Evolutionary conservation across 2,888 invertebrate genomes (phyloP).

Genomic region (Nysson spinosus): DNA sequence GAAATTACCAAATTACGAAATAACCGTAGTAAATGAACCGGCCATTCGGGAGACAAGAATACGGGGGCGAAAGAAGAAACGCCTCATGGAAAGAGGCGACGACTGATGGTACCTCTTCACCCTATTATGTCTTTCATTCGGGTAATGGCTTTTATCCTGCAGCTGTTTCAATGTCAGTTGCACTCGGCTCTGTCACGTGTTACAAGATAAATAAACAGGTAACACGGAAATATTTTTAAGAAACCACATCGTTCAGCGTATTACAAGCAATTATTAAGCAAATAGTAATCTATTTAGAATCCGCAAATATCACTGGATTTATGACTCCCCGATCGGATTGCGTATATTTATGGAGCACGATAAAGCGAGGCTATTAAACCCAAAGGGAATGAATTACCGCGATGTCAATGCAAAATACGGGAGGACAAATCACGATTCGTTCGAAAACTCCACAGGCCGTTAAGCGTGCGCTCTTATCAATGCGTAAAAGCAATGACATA

Average conservation of each 20-base stretch:
- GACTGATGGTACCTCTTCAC: constrained; percentile 19
- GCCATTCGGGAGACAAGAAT: not conserved
- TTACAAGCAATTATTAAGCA: constrained; percentile 2
- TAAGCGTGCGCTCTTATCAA: constrained; percentile 70
- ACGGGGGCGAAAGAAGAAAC: not conserved
- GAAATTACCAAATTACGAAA: constrained; percentile 60
- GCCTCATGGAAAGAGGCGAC: not conserved
- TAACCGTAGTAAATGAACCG: constrained; percentile 48
- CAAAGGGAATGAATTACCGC: constrained; percentile 16
- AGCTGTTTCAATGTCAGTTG: too few species aligned
- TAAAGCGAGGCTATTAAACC: constrained; percentile 3
- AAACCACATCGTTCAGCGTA: not conserved
- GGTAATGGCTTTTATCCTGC: constrained; percentile 1
- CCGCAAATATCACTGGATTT: not conserved
- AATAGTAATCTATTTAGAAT: not conserved
- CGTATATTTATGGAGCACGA: constrained; percentile 16
- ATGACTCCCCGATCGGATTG: constrained; percentile 1
- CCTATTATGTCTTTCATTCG: constrained; percentile 19
- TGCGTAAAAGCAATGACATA: constrained; percentile 69
- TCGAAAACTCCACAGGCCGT: constrained; percentile 71
- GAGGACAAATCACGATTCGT: constrained; percentile 47
- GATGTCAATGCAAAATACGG: constrained; percentile 39
- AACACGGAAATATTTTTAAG: too few species aligned
- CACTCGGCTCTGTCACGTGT: too few species aligned
- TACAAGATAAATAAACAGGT: too few species aligned